phyloP scores from a whole-genome alignment of 2,797 vertebrate genomes.

The Gambusia yucatana region DNA sequence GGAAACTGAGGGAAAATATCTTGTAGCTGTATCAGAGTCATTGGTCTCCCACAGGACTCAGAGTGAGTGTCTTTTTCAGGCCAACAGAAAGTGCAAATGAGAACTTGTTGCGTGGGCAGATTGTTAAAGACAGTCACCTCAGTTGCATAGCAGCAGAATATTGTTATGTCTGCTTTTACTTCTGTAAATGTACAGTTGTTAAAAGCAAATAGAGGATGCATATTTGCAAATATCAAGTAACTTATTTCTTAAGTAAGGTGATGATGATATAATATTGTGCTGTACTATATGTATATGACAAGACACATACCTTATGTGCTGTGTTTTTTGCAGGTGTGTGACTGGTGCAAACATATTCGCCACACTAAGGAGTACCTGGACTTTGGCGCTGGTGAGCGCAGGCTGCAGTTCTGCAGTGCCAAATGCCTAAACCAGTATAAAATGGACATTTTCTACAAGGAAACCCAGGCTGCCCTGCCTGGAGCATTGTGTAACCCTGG shows the following conservation, averaged over 20 bases:
- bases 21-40: slow-evolving; percentile 42
- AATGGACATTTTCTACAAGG: slow-evolving; percentile 99
- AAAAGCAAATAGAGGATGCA: not conserved
- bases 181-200: slow-evolving; percentile 4
- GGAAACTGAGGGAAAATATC: slow-evolving; percentile 4
- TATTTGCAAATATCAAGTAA: not conserved
- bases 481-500: slow-evolving; percentile 91
- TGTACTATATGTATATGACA: slow-evolving; percentile 16
- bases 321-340: slow-evolving; percentile 91
- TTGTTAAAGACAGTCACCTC: slow-evolving; percentile 43
- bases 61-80: slow-evolving; percentile 28
- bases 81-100: slow-evolving; percentile 55
- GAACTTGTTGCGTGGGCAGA: slow-evolving; percentile 44
- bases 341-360: slow-evolving; percentile 99
- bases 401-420: slow-evolving; percentile 99
- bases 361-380: slow-evolving; percentile 99
- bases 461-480: slow-evolving; percentile 97
- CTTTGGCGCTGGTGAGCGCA: slow-evolving; percentile 97
- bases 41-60: slow-evolving; percentile 40
- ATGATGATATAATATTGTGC: slow-evolving; percentile 14
- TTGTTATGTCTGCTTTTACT: slow-evolving; percentile 28
- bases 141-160: slow-evolving; percentile 38
- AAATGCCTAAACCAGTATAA: slow-evolving; percentile 99
- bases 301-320: slow-evolving; percentile 39
- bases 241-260: slow-evolving; percentile 20